phyloP scores from a whole-genome alignment of 2,888 invertebrate species.

The Trachelus troglodyta region DNA sequence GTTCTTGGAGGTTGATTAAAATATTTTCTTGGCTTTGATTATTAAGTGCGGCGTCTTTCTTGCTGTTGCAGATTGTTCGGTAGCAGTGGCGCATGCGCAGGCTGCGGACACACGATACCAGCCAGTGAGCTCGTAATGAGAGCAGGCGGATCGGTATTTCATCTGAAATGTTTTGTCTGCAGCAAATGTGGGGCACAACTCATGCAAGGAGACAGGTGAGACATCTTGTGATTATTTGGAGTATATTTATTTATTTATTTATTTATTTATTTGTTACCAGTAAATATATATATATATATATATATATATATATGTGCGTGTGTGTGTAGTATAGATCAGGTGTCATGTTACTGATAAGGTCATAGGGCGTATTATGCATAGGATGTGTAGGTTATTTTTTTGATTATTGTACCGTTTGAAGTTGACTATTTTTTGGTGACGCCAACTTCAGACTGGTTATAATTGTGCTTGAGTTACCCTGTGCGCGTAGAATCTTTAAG shows the following conservation, averaged over 20 bases:
- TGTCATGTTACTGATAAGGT: not conserved
- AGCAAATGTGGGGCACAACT: conserved; percentile 92
- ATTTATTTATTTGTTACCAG: too few species aligned
- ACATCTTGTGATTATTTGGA: conserved; percentile 6
- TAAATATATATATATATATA: too few species aligned
- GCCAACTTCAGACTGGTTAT: not conserved
- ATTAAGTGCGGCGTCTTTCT: conserved; percentile 8
- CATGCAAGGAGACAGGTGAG: conserved; percentile 88
- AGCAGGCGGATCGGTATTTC: conserved; percentile 84
- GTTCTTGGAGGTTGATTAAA: not conserved
- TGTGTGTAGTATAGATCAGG: conserved; percentile 24
- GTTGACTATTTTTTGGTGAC: not conserved
- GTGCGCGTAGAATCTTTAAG: not conserved
- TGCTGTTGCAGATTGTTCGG: conserved; percentile 85
- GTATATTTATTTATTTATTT: too few species aligned
- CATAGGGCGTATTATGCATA: not conserved
- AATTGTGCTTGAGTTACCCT: not conserved
- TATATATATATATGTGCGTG: conserved; percentile 10
- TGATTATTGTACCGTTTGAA: not conserved
- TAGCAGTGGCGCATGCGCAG: conserved; percentile 88
- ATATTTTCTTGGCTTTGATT: not conserved
- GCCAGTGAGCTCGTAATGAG: conserved; percentile 95
- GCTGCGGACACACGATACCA: conserved; percentile 92
- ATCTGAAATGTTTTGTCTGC: conserved; percentile 96
- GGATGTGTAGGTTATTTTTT: not conserved